phyloP scores from a whole-genome alignment of 2,797 vertebrate species.

The Uromys caudimaculatus region DNA sequence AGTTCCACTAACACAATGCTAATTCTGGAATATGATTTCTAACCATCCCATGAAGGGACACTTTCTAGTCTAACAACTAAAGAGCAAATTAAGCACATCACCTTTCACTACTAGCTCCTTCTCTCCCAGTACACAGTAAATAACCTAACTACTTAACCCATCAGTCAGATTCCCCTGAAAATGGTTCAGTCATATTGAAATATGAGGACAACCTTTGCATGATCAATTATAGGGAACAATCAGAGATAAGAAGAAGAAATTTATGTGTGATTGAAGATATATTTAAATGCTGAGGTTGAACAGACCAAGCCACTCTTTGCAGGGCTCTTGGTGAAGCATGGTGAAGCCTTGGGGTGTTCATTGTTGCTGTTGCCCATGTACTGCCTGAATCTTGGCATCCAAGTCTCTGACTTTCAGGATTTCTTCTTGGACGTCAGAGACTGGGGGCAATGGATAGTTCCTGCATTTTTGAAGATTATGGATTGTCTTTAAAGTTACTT shows the following conservation, averaged over 20 bases:
- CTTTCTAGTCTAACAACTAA: background rate
- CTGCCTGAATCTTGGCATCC: background rate
- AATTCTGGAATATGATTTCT: background rate
- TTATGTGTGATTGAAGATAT: background rate
- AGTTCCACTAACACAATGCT: background rate
- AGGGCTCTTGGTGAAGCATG: background rate
- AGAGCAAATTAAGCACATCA: background rate
- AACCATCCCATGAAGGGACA: background rate
- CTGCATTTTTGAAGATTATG: background rate
- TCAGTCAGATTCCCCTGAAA: background rate
- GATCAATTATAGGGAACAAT: background rate
- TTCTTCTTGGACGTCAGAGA: background rate
- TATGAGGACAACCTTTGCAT: background rate
- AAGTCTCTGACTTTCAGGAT: background rate
- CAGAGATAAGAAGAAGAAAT: background rate
- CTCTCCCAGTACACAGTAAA: background rate
- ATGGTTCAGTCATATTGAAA: background rate
- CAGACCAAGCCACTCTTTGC: background rate
- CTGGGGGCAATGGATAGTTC: background rate
- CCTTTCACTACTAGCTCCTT: background rate
- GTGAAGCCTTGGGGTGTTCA: accelerated
- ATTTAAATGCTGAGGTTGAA: background rate
- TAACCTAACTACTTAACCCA: too few relatives aligned
- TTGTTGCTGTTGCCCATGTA: background rate
- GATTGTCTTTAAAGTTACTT: background rate